Percentiles rank a stretch among this genome's conserved stretches.
Conservation (phyloP, 2,113 vertebrate species). For the Monarcha castaneiventris region DNA sequence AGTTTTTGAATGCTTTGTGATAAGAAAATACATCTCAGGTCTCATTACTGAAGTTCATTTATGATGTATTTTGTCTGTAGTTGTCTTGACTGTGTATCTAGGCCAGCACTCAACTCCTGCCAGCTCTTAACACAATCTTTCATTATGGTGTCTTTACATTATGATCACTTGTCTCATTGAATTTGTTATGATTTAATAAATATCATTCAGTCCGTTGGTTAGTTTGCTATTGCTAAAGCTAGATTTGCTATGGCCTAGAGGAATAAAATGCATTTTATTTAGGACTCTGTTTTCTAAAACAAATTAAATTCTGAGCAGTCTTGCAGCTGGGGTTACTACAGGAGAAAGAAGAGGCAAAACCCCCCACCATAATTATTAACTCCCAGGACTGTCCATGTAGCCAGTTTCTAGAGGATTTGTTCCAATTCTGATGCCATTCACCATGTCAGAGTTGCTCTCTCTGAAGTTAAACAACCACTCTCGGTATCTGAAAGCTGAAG, state of each 20-base stretch:
- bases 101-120: not conserved
- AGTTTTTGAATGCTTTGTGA: not conserved
- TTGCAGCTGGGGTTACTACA: not conserved
- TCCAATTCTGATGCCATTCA: slow-evolving; percentile 43
- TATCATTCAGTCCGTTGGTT: not conserved
- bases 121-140: not conserved
- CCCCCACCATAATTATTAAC: not conserved
- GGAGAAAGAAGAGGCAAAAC: not conserved
- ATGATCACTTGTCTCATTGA: not conserved
- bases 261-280: not conserved
- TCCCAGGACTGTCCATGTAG: not conserved
- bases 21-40: not conserved
- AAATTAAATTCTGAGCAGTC: not conserved
- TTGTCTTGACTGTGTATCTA: not conserved
- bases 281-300: not conserved
- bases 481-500: slow-evolving; percentile 65
- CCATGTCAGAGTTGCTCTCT: slow-evolving; percentile 46
- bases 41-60: not conserved
- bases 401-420: not conserved
- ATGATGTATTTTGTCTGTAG: not conserved
- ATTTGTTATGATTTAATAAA: not conserved
- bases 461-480: slow-evolving; percentile 62
- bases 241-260: not conserved
- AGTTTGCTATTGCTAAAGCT: not conserved
- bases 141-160: not conserved